A percentile compares a stretch with the other conserved stretches of the same genome.
phyloP scores from a whole-genome alignment of 2,797 vertebrate genomes.

The Enteromius trimaculatus region DNA sequence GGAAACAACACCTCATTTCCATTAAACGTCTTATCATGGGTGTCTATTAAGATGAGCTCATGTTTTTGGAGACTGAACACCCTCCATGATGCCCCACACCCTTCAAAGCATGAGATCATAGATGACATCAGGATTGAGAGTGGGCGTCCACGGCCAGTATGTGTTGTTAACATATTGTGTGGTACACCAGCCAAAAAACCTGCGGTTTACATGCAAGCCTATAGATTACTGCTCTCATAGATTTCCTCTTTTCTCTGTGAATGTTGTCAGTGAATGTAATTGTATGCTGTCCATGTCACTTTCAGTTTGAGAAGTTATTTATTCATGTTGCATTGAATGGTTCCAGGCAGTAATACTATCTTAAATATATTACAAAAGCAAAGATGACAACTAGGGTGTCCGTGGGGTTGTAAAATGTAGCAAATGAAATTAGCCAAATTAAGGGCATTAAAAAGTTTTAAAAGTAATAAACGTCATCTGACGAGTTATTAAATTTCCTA shows the following conservation, averaged over 20 bases:
- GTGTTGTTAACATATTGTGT: constrained; percentile 30
- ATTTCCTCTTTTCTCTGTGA: background rate
- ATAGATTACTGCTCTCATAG: constrained; percentile 1
- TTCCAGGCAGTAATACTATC: background rate
- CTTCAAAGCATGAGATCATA: constrained; percentile 37
- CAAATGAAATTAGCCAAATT: too few species aligned
- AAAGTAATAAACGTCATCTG: background rate
- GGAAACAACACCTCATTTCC: constrained; percentile 29
- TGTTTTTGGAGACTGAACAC: constrained; percentile 48
- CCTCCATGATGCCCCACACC: constrained; percentile 36
- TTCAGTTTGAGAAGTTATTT: background rate
- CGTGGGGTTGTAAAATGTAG: too few species aligned
- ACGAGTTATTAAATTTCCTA: too few species aligned
- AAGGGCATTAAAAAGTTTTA: too few species aligned
- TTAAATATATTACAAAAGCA: background rate
- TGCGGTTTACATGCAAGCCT: constrained; percentile 21
- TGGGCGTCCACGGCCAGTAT: background rate
- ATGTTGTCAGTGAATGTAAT: background rate
- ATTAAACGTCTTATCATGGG: constrained; percentile 38
- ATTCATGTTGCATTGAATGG: background rate
- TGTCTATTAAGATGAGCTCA: constrained; percentile 58
- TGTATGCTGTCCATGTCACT: background rate
- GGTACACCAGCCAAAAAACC: constrained; percentile 1
- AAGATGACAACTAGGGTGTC: too few species aligned
- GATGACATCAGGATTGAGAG: constrained; percentile 35